These are phyloP conservation scores for Apocrypta bakeri DNA, from an alignment of 1,140 invertebrate species.

Conservation along the genomic window DNA sequence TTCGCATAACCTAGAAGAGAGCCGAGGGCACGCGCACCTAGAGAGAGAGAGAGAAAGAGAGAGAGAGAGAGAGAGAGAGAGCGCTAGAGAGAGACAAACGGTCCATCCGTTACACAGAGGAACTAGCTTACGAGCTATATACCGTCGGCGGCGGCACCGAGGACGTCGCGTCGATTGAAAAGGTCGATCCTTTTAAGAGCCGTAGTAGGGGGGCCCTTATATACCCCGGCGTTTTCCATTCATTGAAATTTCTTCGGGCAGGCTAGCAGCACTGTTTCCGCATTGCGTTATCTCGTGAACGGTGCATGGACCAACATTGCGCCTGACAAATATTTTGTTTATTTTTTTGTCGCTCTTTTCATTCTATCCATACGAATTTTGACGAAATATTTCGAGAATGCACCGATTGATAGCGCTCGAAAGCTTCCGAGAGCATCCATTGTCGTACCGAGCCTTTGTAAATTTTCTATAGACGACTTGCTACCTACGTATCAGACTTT, in stretches of 20 bases:
- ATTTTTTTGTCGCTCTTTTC: neutral
- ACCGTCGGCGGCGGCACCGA: slow-evolving; percentile 57
- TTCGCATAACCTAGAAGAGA: neutral
- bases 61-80: slow-evolving; percentile 1
- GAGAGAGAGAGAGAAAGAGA: slow-evolving; percentile 1
- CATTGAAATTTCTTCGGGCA: slow-evolving; percentile 68
- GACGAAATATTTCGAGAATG: too few relatives aligned
- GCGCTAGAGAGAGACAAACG: slow-evolving; percentile 35
- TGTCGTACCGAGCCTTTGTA: neutral
- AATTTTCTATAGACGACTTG: neutral
- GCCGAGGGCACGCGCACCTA: slow-evolving; percentile 1
- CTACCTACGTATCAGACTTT: too few relatives aligned
- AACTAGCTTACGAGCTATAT: slow-evolving; percentile 13
- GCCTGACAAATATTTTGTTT: neutral
- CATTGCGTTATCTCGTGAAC: slow-evolving; percentile 57
- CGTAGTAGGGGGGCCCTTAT: slow-evolving; percentile 52
- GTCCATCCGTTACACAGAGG: slow-evolving; percentile 37
- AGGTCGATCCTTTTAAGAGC: slow-evolving; percentile 72
- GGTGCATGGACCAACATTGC: slow-evolving; percentile 44
- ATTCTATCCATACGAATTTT: too few relatives aligned
- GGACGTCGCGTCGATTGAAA: slow-evolving; percentile 71
- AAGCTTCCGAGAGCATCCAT: too few relatives aligned
- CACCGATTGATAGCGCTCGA: neutral
- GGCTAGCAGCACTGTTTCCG: slow-evolving; percentile 60
- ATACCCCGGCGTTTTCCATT: slow-evolving; percentile 67